Conservation (phyloP, 2,888 invertebrate species). For the Chironomus tentans region DNA sequence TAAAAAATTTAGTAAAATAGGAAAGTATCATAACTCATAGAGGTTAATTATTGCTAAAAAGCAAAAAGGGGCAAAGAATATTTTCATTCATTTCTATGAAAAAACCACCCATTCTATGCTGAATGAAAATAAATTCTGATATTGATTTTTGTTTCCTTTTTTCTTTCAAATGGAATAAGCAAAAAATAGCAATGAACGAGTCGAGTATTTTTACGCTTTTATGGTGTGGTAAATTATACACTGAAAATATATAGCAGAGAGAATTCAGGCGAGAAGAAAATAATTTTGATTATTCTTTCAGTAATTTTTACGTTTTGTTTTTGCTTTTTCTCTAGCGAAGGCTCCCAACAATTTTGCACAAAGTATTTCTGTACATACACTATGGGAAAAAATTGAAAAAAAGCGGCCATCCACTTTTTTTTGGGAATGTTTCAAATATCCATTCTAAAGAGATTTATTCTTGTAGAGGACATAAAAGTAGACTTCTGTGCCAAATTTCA, state of each 20-base stretch:
- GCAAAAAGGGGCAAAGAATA: background rate
- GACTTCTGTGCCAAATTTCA: too few species aligned
- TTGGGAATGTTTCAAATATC: too few species aligned
- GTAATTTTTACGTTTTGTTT: too few species aligned
- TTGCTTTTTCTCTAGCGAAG: too few species aligned
- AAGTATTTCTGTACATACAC: background rate
- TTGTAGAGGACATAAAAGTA: too few species aligned
- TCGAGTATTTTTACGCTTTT: constrained; percentile 25
- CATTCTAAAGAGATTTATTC: too few species aligned
- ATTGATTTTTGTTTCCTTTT: constrained; percentile 17
- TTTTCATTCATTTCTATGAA: too few species aligned
- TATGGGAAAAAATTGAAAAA: too few species aligned
- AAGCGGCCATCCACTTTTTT: too few species aligned
- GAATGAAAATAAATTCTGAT: background rate
- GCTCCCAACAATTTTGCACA: constrained; percentile 3
- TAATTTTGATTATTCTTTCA: constrained; percentile 13
- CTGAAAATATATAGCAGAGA: background rate
- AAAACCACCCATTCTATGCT: background rate
- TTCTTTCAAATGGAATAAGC: background rate
- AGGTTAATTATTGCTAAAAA: constrained; percentile 8
- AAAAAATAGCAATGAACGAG: constrained; percentile 1
- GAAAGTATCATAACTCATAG: constrained; percentile 11
- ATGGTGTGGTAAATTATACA: constrained; percentile 26
- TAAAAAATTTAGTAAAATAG: too few species aligned
- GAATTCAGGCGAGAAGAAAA: constrained; percentile 1